A percentile compares a stretch with the other conserved stretches of the same genome.
Evolutionary conservation across 2,113 vertebrate species (phyloP).

Genomic region (Ammodramus savannarum): DNA sequence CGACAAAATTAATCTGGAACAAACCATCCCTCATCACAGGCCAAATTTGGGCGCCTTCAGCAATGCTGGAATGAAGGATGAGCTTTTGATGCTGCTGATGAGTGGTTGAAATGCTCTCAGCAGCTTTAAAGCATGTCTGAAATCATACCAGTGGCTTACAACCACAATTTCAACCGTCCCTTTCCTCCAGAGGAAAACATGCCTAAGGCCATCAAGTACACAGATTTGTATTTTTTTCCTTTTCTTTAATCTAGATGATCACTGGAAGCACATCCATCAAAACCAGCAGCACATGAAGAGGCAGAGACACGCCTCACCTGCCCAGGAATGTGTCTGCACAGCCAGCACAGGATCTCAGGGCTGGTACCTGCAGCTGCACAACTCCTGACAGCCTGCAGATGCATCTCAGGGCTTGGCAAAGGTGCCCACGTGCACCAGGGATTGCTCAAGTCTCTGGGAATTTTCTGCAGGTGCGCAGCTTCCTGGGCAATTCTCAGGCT

Average conservation of each 20-base stretch:
- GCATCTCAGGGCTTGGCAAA: background rate
- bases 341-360: background rate
- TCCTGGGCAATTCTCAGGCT: background rate
- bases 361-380: constrained; percentile 11
- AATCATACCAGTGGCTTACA: background rate
- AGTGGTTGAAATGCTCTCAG: background rate
- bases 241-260: background rate
- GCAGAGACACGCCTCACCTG: background rate
- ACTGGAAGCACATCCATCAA: background rate
- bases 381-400: background rate
- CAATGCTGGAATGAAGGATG: background rate
- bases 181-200: background rate
- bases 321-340: constrained; percentile 9
- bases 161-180: background rate
- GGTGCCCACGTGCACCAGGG: background rate
- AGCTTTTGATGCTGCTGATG: background rate
- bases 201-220: background rate
- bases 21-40: background rate
- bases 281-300: background rate
- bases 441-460: background rate
- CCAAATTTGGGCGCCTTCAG: background rate
- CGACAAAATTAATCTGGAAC: background rate
- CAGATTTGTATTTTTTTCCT: background rate
- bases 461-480: background rate
- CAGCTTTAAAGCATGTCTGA: background rate